phyloP scores from a whole-genome alignment of 2,797 vertebrate species.

The Rachycentron canadum region DNA sequence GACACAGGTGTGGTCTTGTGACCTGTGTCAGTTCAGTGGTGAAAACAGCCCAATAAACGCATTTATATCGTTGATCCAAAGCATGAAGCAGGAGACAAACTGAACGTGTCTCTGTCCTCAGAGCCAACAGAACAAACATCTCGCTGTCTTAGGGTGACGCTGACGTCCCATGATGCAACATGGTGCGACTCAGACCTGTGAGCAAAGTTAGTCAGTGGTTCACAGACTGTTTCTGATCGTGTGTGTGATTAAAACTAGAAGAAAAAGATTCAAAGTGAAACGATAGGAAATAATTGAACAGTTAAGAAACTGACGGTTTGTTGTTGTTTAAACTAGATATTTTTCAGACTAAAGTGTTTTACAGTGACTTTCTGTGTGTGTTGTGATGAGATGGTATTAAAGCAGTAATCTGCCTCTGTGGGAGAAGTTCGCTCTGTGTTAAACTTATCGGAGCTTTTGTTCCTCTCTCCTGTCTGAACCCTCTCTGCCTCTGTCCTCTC shows the following conservation, averaged over 20 bases:
- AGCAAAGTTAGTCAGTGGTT: no score
- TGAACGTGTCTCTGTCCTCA: no score
- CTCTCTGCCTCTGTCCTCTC: constrained; percentile 36
- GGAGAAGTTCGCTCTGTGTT: constrained; percentile 38
- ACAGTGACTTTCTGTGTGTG: not conserved
- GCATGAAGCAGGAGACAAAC: no score
- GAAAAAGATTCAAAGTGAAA: not conserved
- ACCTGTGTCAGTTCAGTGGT: no score
- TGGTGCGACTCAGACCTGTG: no score
- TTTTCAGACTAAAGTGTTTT: no score
- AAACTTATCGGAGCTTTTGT: constrained; percentile 39
- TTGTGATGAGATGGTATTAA: not conserved
- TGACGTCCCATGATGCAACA: not conserved
- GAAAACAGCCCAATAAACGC: no score
- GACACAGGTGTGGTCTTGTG: no score
- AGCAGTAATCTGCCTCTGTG: constrained; percentile 17
- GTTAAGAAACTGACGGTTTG: not conserved
- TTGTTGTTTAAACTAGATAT: not conserved
- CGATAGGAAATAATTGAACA: not conserved
- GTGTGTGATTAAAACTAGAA: not conserved
- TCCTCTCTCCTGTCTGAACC: constrained; percentile 27
- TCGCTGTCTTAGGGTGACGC: no score
- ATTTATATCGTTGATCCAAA: no score
- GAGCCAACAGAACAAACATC: no score
- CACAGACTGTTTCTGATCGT: not conserved